A percentile compares a stretch with the other conserved stretches of the same genome.
Evolutionary conservation across 2,113 vertebrate species (phyloP).

Genomic region (Corvus cornix): DNA sequence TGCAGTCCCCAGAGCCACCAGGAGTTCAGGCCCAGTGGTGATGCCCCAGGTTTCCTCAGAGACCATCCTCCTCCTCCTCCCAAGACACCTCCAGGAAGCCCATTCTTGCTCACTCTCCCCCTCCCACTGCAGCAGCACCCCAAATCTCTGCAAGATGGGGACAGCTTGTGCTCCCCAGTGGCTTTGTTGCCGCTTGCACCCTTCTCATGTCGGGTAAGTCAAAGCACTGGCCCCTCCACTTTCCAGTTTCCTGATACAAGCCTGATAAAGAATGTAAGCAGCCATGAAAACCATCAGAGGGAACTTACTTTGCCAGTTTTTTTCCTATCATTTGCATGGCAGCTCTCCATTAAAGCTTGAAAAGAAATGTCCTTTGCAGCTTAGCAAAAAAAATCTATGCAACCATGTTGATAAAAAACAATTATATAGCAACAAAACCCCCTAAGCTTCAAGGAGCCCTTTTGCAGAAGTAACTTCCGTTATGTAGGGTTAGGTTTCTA

Average conservation of each 20-base stretch:
- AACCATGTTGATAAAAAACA: fast-evolving
- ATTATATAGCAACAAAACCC: neutral
- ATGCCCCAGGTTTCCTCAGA: neutral
- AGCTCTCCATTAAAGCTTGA: neutral
- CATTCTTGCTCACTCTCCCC: fast-evolving
- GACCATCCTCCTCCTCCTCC: neutral
- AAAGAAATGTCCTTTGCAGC: neutral
- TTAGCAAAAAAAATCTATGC: neutral
- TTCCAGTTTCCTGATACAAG: neutral
- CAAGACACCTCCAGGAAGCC: neutral
- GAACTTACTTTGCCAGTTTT: neutral
- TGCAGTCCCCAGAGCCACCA: neutral
- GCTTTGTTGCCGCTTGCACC: neutral
- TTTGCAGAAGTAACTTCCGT: neutral
- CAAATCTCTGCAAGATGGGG: fast-evolving
- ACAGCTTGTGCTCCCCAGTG: fast-evolving
- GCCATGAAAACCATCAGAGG: neutral
- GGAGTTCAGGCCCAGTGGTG: neutral
- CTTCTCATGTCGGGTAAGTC: neutral
- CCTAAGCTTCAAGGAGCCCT: neutral
- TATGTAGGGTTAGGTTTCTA: neutral
- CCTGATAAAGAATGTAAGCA: neutral
- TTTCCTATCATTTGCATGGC: neutral
- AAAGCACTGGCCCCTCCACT: neutral
- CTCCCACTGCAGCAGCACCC: neutral